A percentile compares a stretch with the other conserved stretches of the same genome.
phyloP scores from a whole-genome alignment of 2,113 vertebrate species.

The Oostethus manadensis region DNA sequence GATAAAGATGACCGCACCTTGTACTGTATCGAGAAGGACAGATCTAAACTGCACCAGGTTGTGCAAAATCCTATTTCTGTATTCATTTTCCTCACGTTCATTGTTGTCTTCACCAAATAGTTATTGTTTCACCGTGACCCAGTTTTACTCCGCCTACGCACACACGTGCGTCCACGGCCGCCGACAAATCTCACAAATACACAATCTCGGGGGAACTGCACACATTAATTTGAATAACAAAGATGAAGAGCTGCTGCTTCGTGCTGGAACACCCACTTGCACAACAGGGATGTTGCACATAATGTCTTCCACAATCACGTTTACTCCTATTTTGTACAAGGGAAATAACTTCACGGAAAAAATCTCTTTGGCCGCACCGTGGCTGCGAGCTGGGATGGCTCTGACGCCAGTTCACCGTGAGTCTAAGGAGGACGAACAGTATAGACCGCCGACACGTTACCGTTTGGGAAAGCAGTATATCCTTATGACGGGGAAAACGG shows the following conservation, averaged over 20 bases:
- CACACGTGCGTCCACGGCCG: conserved; percentile 11
- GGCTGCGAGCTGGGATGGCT: no score
- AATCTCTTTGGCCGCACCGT: no score
- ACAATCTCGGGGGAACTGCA: conserved; percentile 22
- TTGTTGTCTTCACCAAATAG: conserved; percentile 44
- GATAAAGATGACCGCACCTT: no score
- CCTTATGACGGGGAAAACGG: no score
- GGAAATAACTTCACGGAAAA: no score
- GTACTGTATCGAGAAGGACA: no score
- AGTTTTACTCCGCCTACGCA: conserved; percentile 36
- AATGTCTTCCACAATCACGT: background rate
- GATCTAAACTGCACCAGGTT: no score
- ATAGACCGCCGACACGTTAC: no score
- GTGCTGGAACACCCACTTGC: conserved; percentile 18
- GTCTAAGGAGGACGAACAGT: no score
- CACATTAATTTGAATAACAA: conserved; percentile 18
- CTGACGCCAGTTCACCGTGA: no score
- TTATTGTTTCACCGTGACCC: conserved; percentile 47
- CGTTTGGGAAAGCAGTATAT: no score
- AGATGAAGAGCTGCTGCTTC: conserved; percentile 18
- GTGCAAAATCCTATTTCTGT: conserved; percentile 11
- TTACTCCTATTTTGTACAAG: no score
- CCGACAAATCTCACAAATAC: conserved; percentile 17
- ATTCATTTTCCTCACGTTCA: conserved; percentile 27
- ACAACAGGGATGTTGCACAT: conserved; percentile 4